These are phyloP conservation scores for Thecocarcelia acutangulata DNA, from an alignment of 2,888 invertebrate genomes.

Conservation along the genomic window DNA sequence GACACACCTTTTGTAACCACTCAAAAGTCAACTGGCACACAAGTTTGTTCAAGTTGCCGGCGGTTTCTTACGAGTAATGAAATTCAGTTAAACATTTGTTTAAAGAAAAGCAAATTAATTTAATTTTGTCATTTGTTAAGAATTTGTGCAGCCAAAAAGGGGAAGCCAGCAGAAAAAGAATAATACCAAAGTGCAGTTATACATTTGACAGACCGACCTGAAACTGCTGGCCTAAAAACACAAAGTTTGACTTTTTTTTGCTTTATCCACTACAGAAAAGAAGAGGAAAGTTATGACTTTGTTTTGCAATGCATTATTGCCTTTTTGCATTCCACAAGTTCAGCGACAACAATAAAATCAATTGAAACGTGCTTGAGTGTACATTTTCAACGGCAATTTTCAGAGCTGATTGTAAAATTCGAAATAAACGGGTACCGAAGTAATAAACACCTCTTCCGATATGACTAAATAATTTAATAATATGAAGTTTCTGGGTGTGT, in stretches of 20 bases:
- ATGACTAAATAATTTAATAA: neutral
- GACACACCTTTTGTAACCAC: conserved; percentile 43
- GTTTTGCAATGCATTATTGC: neutral
- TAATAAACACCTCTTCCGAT: conserved; percentile 25
- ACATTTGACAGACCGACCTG: no score
- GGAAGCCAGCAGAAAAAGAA: neutral
- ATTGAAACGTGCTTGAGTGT: conserved; percentile 63
- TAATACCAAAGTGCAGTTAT: conserved; percentile 7
- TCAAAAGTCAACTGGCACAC: conserved; percentile 4
- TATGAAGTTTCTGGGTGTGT: neutral
- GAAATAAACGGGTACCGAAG: conserved; percentile 5
- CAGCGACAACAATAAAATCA: conserved; percentile 48
- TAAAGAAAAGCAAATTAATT: conserved; percentile 11
- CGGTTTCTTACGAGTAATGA: conserved; percentile 3
- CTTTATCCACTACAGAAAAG: neutral
- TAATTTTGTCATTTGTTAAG: conserved; percentile 31
- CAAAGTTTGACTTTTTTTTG: neutral
- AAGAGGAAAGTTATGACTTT: neutral
- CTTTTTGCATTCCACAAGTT: conserved; percentile 46
- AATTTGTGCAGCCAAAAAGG: conserved; percentile 31
- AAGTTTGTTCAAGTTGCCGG: neutral
- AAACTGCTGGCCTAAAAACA: conserved; percentile 2
- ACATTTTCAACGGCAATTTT: conserved; percentile 59
- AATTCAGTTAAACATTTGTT: neutral
- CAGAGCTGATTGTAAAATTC: conserved; percentile 40